Evolutionary conservation across 2,797 vertebrate species (phyloP).

Genomic region (Limnodromus scolopaceus): DNA sequence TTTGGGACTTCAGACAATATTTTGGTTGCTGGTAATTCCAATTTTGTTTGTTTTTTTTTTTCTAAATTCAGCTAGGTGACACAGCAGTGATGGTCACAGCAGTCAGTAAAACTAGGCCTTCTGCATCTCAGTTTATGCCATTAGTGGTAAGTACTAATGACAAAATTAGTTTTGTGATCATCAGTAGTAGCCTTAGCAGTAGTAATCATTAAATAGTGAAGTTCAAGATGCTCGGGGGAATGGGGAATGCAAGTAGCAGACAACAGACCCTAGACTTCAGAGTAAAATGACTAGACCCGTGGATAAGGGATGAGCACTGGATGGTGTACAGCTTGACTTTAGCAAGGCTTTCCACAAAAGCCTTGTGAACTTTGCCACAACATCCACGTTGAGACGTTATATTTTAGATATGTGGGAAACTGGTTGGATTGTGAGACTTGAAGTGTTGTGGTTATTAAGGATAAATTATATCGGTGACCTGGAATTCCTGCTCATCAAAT

Average conservation of each 20-base stretch:
- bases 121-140: slow-evolving; percentile 93
- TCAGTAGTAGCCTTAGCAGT: background rate
- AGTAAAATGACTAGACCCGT: background rate
- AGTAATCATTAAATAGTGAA: background rate
- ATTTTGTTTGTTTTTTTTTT: background rate
- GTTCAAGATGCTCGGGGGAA: background rate
- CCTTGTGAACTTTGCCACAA: no score
- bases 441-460: background rate
- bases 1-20: background rate
- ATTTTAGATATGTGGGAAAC: background rate
- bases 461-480: background rate
- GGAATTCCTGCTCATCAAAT: background rate
- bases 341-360: background rate
- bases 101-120: slow-evolving; percentile 94
- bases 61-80: slow-evolving; percentile 86
- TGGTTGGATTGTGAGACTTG: background rate
- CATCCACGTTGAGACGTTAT: fast-evolving
- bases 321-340: background rate
- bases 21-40: background rate
- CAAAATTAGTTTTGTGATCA: background rate
- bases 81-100: slow-evolving; percentile 97
- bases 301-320: background rate
- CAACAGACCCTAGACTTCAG: background rate
- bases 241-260: background rate
- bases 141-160: slow-evolving; percentile 88